A percentile compares a stretch with the other conserved stretches of the same genome.
phyloP scores from a whole-genome alignment of 1,140 invertebrate species.

The Trachelipus rathkii region DNA sequence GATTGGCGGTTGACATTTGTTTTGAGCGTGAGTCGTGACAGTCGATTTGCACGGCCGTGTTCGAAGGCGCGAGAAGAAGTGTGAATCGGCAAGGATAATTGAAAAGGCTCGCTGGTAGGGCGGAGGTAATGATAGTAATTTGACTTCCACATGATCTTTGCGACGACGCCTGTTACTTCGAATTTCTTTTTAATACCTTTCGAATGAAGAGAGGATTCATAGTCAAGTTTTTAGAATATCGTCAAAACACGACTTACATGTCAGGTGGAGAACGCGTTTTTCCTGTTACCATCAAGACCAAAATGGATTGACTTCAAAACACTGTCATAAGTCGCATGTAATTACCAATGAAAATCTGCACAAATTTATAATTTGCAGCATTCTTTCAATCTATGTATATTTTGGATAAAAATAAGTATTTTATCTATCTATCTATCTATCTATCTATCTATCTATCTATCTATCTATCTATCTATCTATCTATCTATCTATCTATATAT shows the following conservation, averaged over 20 bases:
- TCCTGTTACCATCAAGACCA: neutral
- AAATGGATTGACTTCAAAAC: neutral
- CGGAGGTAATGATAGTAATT: neutral
- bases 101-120: neutral
- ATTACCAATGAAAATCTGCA: too few relatives aligned
- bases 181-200: neutral
- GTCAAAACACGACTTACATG: conserved; percentile 2
- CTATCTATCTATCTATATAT: too few relatives aligned
- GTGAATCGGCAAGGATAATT: conserved; percentile 2
- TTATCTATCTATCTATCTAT: too few relatives aligned
- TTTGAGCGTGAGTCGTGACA: conserved; percentile 6
- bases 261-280: conserved; percentile 1
- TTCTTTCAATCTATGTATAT: too few relatives aligned
- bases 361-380: too few relatives aligned
- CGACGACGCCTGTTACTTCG: neutral
- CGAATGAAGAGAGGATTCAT: neutral
- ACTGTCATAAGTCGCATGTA: neutral
- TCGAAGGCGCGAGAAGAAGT: neutral
- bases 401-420: too few relatives aligned
- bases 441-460: too few relatives aligned
- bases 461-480: too few relatives aligned
- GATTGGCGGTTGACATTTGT: neutral
- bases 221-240: neutral
- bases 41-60: neutral
- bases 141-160: neutral